Percentiles rank a stretch among this genome's conserved stretches.
phyloP scores from a whole-genome alignment of 2,113 vertebrate genomes.

The Glaucidium brasilianum region DNA sequence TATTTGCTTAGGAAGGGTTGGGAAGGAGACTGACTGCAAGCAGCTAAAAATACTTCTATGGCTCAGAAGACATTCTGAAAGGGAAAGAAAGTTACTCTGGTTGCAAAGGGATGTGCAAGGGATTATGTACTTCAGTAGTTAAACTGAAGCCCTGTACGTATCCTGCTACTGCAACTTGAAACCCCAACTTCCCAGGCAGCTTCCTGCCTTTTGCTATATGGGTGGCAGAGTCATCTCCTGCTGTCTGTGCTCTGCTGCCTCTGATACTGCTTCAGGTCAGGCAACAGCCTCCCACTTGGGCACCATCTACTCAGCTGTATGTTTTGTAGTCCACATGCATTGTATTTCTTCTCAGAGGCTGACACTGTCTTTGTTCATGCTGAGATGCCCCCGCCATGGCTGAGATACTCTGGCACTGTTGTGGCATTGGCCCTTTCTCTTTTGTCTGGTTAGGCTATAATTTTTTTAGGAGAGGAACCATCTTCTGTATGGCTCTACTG shows the following conservation, averaged over 20 bases:
- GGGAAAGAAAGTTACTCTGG: neutral
- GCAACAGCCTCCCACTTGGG: neutral
- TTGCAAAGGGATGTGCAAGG: neutral
- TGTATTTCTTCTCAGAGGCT: neutral
- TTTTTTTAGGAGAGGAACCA: neutral
- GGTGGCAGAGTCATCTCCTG: neutral
- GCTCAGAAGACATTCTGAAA: neutral
- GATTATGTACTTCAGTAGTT: neutral
- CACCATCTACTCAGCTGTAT: rapidly evolving
- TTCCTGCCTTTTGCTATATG: neutral
- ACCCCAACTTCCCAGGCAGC: neutral
- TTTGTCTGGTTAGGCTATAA: neutral
- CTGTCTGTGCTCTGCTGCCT: neutral
- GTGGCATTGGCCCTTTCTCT: neutral
- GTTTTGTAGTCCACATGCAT: neutral
- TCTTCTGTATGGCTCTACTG: neutral
- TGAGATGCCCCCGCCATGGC: neutral
- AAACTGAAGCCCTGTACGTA: neutral
- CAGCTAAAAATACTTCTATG: neutral
- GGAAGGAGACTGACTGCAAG: neutral
- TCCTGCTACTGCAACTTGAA: neutral
- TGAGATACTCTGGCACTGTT: neutral
- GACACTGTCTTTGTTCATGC: neutral
- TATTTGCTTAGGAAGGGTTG: neutral
- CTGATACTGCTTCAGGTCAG: rapidly evolving